Conservation (phyloP, 2,888 invertebrate species). For the Synanthedon myopaeformis region DNA sequence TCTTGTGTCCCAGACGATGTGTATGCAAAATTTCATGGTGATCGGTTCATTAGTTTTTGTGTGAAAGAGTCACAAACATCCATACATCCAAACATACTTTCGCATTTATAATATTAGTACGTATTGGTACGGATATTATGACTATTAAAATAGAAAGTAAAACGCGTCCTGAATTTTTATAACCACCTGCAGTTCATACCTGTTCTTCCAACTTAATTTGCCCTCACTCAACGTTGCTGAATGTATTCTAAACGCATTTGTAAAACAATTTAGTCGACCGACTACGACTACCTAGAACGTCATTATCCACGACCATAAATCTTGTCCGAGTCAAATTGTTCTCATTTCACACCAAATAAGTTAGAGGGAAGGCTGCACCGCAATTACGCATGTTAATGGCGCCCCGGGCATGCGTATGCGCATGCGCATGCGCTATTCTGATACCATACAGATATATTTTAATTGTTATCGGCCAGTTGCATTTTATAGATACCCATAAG, state of each 20-base stretch:
- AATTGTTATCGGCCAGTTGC: neutral
- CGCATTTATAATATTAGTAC: no score
- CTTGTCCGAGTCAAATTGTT: slow-evolving; percentile 49
- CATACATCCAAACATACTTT: no score
- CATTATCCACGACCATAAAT: slow-evolving; percentile 48
- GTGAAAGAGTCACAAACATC: no score
- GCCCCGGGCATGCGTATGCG: neutral
- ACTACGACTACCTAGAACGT: slow-evolving; percentile 16
- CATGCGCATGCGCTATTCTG: neutral
- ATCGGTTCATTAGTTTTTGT: no score
- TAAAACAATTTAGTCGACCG: slow-evolving; percentile 19
- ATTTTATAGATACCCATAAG: neutral
- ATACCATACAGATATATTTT: neutral
- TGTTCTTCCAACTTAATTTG: no score
- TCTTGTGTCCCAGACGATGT: no score
- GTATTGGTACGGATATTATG: no score
- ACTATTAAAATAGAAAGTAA: no score
- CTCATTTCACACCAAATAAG: slow-evolving; percentile 62
- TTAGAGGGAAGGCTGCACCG: slow-evolving; percentile 20
- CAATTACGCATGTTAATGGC: slow-evolving; percentile 11
- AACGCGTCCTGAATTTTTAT: no score
- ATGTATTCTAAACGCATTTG: neutral
- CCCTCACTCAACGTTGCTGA: no score
- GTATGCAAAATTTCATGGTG: no score
- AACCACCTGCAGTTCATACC: no score